phyloP scores from a whole-genome alignment of 2,113 vertebrate genomes.

The Pachypanchax playfairii region DNA sequence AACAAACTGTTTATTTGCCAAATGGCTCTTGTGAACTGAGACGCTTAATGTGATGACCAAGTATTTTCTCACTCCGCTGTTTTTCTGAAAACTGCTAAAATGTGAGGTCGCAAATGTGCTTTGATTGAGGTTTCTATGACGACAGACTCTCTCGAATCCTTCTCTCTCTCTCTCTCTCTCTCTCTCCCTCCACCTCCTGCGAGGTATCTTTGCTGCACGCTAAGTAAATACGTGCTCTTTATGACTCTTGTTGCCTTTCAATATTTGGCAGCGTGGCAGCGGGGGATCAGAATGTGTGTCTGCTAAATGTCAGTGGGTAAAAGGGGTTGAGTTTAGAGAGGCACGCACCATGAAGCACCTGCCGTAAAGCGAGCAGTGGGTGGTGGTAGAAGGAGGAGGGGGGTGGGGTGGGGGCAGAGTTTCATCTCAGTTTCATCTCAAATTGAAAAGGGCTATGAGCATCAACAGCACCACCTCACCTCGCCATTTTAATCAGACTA shows the following conservation, averaged over 20 bases:
- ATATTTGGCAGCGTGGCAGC: slow-evolving; percentile 73
- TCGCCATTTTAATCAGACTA: slow-evolving; percentile 49
- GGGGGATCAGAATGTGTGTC: slow-evolving; percentile 72
- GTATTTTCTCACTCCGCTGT: slow-evolving; percentile 29
- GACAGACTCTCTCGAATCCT: slow-evolving; percentile 46
- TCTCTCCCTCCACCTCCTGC: slow-evolving; percentile 47
- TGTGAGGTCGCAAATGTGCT: slow-evolving; percentile 43
- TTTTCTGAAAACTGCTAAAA: slow-evolving; percentile 30
- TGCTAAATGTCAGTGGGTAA: slow-evolving; percentile 78
- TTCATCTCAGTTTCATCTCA: slow-evolving; percentile 67
- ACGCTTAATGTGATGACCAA: slow-evolving; percentile 40
- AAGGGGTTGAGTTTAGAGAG: slow-evolving; percentile 64
- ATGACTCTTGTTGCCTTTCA: slow-evolving; percentile 68
- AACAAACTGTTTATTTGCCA: slow-evolving; percentile 92
- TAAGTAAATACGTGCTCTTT: slow-evolving; percentile 74
- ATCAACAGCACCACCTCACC: slow-evolving; percentile 42
- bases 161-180: slow-evolving; percentile 19
- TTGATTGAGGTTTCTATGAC: slow-evolving; percentile 64
- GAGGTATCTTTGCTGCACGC: slow-evolving; percentile 59
- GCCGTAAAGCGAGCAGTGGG: slow-evolving; percentile 63
- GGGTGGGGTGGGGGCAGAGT: slow-evolving; percentile 50
- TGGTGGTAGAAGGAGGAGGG: slow-evolving; percentile 51
- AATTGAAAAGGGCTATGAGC: slow-evolving; percentile 59
- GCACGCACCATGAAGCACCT: slow-evolving; percentile 70
- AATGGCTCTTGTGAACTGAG: slow-evolving; percentile 78